Percentiles rank a stretch among this genome's conserved stretches.
These are phyloP conservation scores for Protaetia brevitarsis DNA, from an alignment of 1,140 invertebrate species.

Conservation along the genomic window DNA sequence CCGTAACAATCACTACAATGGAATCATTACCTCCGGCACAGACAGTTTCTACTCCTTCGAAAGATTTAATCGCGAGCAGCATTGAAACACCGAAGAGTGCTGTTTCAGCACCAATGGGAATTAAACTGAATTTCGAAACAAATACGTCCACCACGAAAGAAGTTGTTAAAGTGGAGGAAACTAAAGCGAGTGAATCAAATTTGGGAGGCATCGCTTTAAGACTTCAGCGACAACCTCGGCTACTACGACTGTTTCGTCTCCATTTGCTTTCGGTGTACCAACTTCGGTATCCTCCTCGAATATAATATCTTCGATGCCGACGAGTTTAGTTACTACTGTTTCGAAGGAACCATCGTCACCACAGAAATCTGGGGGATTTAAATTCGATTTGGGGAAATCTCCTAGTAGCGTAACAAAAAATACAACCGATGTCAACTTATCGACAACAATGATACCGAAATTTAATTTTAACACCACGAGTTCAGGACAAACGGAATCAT, in stretches of 20 bases:
- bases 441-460: neutral
- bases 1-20: neutral
- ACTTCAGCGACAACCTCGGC: too few species aligned
- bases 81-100: neutral
- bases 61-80: neutral
- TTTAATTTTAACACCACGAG: neutral
- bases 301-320: neutral
- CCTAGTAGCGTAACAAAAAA: neutral
- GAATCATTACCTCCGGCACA: neutral
- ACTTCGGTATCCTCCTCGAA: neutral
- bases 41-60: neutral
- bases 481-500: too few species aligned
- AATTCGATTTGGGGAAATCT: constrained; percentile 15
- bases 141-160: neutral
- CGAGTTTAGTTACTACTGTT: neutral
- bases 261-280: neutral
- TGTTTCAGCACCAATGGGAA: neutral
- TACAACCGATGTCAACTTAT: neutral
- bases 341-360: neutral
- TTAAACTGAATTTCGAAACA: neutral
- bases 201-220: too few species aligned
- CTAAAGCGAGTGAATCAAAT: too few species aligned
- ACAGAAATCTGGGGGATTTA: constrained; percentile 7
- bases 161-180: too few species aligned
- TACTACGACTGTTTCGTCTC: neutral